Evolutionary conservation across 2,797 vertebrate species (phyloP), one percentile per base, ranked within the genome.

Genomic region (Alectoris magna): DNA sequence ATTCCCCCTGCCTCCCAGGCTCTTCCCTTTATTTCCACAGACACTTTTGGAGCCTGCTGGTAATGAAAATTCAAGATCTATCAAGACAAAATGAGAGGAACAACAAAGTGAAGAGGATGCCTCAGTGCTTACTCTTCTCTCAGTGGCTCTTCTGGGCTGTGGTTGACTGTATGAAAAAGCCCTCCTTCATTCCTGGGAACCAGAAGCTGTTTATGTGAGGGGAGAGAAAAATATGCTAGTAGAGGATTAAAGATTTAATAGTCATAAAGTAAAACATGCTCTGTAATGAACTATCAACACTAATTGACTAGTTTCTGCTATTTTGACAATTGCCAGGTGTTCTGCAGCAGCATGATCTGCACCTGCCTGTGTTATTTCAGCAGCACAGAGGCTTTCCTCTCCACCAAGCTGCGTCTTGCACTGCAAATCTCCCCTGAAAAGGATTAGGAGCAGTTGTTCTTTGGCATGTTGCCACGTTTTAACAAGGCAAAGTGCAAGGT

Each of bases 281-380:
- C 70, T 87, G 29, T 88, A 90, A 88, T 91, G 80, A 92, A 91
- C 64, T 71, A 91, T 87, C 89, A 94, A 92, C 79, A 87, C 10
- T 48, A 91, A 53, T 18, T 86, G 76, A 62, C 70, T 84, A 4
- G 56, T 69, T 91, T 88, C 80, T 88, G 68, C 62, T 88, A 64
- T 48, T 84, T 84, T 84, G 80, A 82, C 90, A 80, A 15, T 68
- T 2, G 9, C 83, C 74, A 84, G 93, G 89, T 95, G 85, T 68
- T 92, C 60, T 87, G 83, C 64, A 93, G 74, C 27, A 84, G 74
- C 53, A 49, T 13, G 49, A 71, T 68, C 74, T 74, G 44, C 87
- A 94, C 74, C 93, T 95, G 85, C 83, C 77, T 13, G 1, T 31
- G 41, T 31, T 88, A 81, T 62, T 95, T 44, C 85, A 66, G 80